These are phyloP conservation scores for Lampropteryx suffumata DNA, from an alignment of 2,888 invertebrate species.

Conservation along the genomic window DNA sequence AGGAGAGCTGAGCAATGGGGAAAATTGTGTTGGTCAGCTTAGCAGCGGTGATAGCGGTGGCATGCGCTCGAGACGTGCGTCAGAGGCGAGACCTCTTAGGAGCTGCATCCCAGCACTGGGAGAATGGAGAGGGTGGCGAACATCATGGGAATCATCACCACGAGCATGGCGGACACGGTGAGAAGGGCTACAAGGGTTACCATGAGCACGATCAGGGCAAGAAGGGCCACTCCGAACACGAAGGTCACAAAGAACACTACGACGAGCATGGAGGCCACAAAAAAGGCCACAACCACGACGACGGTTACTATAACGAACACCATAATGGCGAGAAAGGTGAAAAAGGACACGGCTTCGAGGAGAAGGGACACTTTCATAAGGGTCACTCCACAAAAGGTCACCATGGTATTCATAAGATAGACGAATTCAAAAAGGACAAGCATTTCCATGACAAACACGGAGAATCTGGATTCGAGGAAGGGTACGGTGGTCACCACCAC, in stretches of 20 bases:
- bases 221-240: conserved; percentile 88
- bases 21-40: conserved; percentile 60
- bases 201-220: conserved; percentile 86
- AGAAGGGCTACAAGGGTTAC: conserved; percentile 87
- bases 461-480: conserved; percentile 90
- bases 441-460: conserved; percentile 94
- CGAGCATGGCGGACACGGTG: conserved; percentile 85
- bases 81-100: conserved; percentile 72
- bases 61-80: conserved; percentile 75
- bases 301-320: conserved; percentile 85
- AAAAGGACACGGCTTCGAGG: conserved; percentile 80
- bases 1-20: conserved; percentile 61
- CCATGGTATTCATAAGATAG: conserved; percentile 91
- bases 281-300: conserved; percentile 85
- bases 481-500: conserved; percentile 89
- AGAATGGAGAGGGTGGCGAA: conserved; percentile 84
- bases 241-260: conserved; percentile 83
- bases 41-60: conserved; percentile 66
- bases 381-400: conserved; percentile 93
- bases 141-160: conserved; percentile 84
- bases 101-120: conserved; percentile 76
- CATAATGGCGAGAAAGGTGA: conserved; percentile 86
- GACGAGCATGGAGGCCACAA: conserved; percentile 85
- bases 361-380: conserved; percentile 88
- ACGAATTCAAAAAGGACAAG: conserved; percentile 93